Percentiles rank a stretch among this genome's conserved stretches.
Conservation (phyloP, 2,113 vertebrate species). For the Burhinus bistriatus region DNA sequence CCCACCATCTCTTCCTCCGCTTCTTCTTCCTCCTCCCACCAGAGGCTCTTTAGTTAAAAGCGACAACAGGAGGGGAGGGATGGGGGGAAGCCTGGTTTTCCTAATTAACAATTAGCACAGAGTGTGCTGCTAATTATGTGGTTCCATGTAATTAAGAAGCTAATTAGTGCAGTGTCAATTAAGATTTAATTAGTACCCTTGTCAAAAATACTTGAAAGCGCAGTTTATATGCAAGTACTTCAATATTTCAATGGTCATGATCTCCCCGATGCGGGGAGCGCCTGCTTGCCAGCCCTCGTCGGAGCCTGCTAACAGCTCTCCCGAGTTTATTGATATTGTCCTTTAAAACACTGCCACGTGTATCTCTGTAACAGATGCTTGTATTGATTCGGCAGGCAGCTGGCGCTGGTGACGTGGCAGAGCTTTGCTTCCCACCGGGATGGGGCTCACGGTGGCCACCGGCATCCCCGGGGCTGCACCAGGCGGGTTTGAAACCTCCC, state of each 20-base stretch:
- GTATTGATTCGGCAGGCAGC: background rate
- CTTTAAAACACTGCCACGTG: background rate
- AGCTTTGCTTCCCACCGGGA: background rate
- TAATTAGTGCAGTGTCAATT: slow-evolving; percentile 82
- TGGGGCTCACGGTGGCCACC: rapidly evolving
- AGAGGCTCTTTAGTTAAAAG: slow-evolving; percentile 51
- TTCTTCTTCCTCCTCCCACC: background rate
- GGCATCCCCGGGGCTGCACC: rapidly evolving
- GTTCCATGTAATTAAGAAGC: slow-evolving; percentile 84
- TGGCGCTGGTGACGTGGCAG: background rate
- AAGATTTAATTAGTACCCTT: slow-evolving; percentile 81
- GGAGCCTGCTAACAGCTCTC: background rate
- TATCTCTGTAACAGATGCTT: background rate
- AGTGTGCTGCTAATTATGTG: slow-evolving; percentile 77
- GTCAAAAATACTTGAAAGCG: slow-evolving; percentile 73
- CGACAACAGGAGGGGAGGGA: slow-evolving; percentile 10
- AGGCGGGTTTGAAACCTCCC: background rate
- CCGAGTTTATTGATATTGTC: background rate
- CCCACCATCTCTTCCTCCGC: background rate
- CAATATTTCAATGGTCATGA: slow-evolving; percentile 47
- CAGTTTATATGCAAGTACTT: slow-evolving; percentile 58
- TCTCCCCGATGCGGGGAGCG: background rate
- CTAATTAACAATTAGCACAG: slow-evolving; percentile 78
- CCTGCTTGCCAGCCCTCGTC: background rate
- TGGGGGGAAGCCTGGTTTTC: slow-evolving; percentile 57